phyloP scores from a whole-genome alignment of 1,140 invertebrate genomes.

The Thereuonema tuberculata region DNA sequence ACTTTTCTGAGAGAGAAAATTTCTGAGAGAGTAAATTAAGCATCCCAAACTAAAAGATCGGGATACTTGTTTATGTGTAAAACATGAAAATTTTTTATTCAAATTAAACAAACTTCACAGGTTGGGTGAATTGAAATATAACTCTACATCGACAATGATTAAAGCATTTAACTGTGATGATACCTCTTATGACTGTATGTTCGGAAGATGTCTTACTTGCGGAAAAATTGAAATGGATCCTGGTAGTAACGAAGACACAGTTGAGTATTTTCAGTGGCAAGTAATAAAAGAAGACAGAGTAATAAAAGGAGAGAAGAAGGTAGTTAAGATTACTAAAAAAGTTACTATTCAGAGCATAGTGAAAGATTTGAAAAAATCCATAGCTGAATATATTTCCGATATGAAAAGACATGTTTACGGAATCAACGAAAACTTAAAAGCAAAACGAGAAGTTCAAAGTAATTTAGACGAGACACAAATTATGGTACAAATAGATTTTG shows the following conservation, averaged over 20 bases:
- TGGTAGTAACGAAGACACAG: background rate
- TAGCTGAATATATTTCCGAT: background rate
- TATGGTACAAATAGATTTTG: slow-evolving; percentile 12
- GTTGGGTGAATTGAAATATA: background rate
- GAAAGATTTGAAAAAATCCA: background rate
- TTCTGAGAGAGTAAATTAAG: background rate
- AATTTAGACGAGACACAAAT: background rate
- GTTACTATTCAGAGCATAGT: background rate
- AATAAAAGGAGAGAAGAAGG: background rate
- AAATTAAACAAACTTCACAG: background rate
- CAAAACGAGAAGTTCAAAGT: background rate
- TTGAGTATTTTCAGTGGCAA: background rate
- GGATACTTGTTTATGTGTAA: background rate
- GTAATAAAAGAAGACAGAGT: background rate
- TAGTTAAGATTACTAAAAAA: background rate
- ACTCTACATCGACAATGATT: background rate
- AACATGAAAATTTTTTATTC: background rate
- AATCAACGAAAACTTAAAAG: background rate
- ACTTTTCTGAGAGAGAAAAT: background rate
- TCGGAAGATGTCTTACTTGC: background rate
- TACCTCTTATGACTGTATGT: background rate
- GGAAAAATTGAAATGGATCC: background rate
- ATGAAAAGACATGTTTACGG: background rate
- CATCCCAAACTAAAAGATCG: background rate
- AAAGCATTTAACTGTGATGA: background rate